Percentiles rank a stretch among this genome's conserved stretches.
phyloP scores from a whole-genome alignment of 2,888 invertebrate species.

The Lepetodrilus schrolli region DNA sequence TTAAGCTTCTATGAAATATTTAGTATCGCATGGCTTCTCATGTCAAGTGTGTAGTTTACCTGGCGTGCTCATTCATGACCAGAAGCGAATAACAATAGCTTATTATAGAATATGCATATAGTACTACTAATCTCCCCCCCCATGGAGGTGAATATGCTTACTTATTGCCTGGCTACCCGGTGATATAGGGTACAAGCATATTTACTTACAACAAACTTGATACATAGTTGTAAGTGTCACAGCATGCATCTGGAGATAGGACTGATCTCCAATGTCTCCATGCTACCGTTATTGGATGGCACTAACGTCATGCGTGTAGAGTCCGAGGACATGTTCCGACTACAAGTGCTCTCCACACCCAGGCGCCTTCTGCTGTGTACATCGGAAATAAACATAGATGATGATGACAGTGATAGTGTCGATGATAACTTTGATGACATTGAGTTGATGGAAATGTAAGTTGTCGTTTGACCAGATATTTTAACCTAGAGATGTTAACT shows the following conservation, averaged over 20 bases:
- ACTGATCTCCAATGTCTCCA: too few species aligned
- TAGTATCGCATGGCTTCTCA: background rate
- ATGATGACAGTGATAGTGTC: slow-evolving; percentile 8
- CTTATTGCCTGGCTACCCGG: slow-evolving; percentile 1
- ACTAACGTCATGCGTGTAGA: background rate
- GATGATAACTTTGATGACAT: slow-evolving; percentile 2
- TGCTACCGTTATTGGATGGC: too few species aligned
- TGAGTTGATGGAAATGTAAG: background rate
- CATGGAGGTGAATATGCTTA: background rate
- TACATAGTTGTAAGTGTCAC: too few species aligned
- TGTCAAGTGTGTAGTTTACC: background rate
- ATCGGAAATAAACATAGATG: background rate
- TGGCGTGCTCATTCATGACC: slow-evolving; percentile 7
- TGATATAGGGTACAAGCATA: slow-evolving; percentile 3
- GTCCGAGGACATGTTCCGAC: background rate
- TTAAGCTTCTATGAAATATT: slow-evolving; percentile 16
- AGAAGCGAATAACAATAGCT: too few species aligned
- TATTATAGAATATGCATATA: too few species aligned
- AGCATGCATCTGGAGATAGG: background rate
- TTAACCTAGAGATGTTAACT: too few species aligned
- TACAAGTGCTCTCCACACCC: background rate
- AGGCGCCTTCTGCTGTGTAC: slow-evolving; percentile 15
- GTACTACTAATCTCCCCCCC: too few species aligned
- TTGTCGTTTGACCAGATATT: too few species aligned
- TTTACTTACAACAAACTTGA: background rate